Evolutionary conservation across 2,113 vertebrate species (phyloP).

Genomic region (Pavo muticus): DNA sequence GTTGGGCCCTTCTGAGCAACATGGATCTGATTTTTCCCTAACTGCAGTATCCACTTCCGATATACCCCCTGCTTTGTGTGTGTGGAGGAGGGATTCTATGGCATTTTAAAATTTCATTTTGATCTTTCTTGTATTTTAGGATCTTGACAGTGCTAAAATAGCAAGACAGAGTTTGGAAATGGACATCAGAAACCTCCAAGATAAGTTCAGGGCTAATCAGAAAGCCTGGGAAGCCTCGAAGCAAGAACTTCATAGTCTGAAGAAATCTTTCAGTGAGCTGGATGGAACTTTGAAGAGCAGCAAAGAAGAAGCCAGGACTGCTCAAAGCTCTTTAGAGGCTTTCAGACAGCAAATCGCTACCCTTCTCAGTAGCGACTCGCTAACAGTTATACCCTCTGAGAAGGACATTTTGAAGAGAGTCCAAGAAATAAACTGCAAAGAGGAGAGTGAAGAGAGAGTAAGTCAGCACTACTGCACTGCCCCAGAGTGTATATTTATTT

Average conservation of each 20-base stretch:
- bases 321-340: conserved; percentile 54
- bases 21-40: neutral
- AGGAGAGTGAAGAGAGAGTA: conserved; percentile 73
- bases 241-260: conserved; percentile 75
- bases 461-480: neutral
- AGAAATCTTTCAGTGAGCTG: conserved; percentile 78
- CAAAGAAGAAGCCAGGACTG: conserved; percentile 67
- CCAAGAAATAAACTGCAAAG: conserved; percentile 71
- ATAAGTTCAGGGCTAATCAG: conserved; percentile 79
- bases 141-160: conserved; percentile 74
- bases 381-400: conserved; percentile 55
- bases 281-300: conserved; percentile 74
- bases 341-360: conserved; percentile 80
- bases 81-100: neutral
- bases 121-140: conserved; percentile 72
- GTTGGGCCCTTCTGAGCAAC: neutral
- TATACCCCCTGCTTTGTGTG: neutral
- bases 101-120: neutral
- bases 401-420: conserved; percentile 79
- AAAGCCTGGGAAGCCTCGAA: conserved; percentile 77
- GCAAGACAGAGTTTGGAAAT: conserved; percentile 77
- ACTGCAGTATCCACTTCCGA: neutral
- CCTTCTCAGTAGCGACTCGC: conserved; percentile 63
- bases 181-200: conserved; percentile 79
- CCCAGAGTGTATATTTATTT: neutral